phyloP scores from a whole-genome alignment of 2,888 invertebrate genomes.

The Lasiommata megera region DNA sequence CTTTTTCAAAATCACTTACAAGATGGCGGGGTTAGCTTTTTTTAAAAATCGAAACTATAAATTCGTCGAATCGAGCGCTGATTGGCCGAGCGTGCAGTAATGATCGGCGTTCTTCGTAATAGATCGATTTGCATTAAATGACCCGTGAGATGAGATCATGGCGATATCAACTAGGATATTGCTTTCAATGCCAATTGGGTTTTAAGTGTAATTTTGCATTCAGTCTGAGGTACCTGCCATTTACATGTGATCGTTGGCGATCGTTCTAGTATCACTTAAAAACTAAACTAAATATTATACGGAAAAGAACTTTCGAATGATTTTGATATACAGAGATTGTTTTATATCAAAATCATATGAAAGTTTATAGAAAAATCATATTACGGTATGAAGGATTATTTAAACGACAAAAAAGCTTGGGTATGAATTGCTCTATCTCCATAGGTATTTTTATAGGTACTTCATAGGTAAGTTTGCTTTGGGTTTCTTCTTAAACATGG shows the following conservation, averaged over 20 bases:
- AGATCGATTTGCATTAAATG: conserved; percentile 78
- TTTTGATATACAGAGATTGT: no score
- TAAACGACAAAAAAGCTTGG: no score
- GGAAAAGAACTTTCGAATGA: no score
- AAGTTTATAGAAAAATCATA: no score
- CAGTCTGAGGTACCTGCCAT: not conserved
- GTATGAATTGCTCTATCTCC: no score
- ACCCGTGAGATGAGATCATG: conserved; percentile 70
- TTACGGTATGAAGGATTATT: no score
- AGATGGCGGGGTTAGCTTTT: conserved; percentile 61
- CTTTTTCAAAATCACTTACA: conserved; percentile 59
- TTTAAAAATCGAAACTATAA: conserved; percentile 73
- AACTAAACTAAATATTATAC: no score
- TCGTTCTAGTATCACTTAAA: not conserved
- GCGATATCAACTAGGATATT: conserved; percentile 56
- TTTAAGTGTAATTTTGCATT: conserved; percentile 18
- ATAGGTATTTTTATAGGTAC: no score
- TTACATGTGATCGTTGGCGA: not conserved
- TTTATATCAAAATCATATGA: no score
- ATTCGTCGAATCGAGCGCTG: conserved; percentile 46
- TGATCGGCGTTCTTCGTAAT: conserved; percentile 61
- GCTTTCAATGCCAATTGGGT: conserved; percentile 45
- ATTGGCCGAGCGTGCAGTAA: conserved; percentile 61
- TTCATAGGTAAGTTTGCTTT: no score
- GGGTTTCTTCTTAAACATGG: no score